Percentiles rank a stretch among this genome's conserved stretches.
Conservation (phyloP, 2,113 vertebrate genomes). For the Saccopteryx leptura region DNA sequence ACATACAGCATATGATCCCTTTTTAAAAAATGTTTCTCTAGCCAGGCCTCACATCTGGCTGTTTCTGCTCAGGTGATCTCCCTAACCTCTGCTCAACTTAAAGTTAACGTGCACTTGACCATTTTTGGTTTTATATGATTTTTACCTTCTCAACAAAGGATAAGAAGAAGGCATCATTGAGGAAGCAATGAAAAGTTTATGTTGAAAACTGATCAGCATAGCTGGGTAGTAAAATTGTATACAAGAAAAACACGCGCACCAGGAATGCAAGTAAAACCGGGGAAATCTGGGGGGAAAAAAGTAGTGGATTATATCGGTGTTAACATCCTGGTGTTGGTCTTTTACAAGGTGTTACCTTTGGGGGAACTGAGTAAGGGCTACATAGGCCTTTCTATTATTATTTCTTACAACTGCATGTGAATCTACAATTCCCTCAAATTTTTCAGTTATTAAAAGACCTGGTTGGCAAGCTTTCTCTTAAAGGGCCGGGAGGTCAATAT, state of each 20-base stretch:
- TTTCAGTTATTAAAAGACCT: background rate
- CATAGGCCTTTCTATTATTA: background rate
- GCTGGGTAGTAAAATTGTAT: background rate
- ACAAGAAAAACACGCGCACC: background rate
- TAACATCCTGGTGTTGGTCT: background rate
- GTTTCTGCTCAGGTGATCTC: background rate
- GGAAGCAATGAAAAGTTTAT: background rate
- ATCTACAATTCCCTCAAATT: background rate
- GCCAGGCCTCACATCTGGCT: background rate
- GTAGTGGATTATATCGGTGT: background rate
- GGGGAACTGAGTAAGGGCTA: background rate
- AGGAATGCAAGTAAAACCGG: background rate
- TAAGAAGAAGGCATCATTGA: background rate
- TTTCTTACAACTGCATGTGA: background rate
- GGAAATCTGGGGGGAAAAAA: background rate
- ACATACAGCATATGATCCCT: background rate
- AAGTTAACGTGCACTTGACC: background rate
- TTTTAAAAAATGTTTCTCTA: background rate
- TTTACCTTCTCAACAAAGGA: constrained; percentile 1
- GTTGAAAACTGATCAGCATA: background rate
- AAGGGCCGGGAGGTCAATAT: background rate
- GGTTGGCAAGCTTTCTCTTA: background rate
- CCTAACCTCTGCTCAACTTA: background rate
- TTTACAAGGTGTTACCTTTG: background rate
- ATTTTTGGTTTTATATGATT: background rate